A percentile compares a stretch with the other conserved stretches of the same genome.
Evolutionary conservation across 2,797 vertebrate species (phyloP).

Genomic region (Mus minutoides): DNA sequence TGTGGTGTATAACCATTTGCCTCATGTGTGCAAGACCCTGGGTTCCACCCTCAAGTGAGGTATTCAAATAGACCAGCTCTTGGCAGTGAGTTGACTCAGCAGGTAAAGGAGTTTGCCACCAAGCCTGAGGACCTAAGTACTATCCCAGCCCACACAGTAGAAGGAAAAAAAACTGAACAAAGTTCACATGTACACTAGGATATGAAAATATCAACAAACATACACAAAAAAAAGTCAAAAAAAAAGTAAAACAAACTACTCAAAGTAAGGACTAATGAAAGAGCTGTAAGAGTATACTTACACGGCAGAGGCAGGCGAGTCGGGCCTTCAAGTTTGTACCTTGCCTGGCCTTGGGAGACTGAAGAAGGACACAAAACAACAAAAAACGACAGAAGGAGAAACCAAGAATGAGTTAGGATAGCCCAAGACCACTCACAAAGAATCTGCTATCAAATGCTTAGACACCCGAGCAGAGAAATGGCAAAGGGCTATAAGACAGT

Average conservation of each 20-base stretch:
- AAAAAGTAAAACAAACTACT: not conserved
- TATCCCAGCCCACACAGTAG: not conserved
- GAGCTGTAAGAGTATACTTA: not conserved
- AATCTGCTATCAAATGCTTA: slow-evolving; percentile 35
- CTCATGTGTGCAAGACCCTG: not conserved
- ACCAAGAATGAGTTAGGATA: slow-evolving; percentile 39
- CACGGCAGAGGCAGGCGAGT: not conserved
- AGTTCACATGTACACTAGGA: not conserved
- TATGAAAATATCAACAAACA: not conserved
- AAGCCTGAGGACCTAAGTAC: not conserved
- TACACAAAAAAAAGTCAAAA: not conserved
- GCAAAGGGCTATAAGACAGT: slow-evolving; percentile 54
- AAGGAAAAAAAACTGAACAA: not conserved
- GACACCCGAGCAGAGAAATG: not conserved
- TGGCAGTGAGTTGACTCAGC: not conserved
- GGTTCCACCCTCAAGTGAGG: not conserved
- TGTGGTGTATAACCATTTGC: not conserved
- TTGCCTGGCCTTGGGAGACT: not conserved
- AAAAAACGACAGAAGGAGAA: slow-evolving; percentile 15
- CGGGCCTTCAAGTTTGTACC: not conserved
- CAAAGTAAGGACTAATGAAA: slow-evolving; percentile 30
- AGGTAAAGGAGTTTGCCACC: not conserved
- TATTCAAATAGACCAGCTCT: slow-evolving; percentile 30
- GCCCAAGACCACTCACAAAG: slow-evolving; percentile 16
- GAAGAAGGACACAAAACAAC: not conserved